These are phyloP conservation scores for Casuarius casuarius DNA, from an alignment of 2,113 vertebrate species.

Conservation along the genomic window DNA sequence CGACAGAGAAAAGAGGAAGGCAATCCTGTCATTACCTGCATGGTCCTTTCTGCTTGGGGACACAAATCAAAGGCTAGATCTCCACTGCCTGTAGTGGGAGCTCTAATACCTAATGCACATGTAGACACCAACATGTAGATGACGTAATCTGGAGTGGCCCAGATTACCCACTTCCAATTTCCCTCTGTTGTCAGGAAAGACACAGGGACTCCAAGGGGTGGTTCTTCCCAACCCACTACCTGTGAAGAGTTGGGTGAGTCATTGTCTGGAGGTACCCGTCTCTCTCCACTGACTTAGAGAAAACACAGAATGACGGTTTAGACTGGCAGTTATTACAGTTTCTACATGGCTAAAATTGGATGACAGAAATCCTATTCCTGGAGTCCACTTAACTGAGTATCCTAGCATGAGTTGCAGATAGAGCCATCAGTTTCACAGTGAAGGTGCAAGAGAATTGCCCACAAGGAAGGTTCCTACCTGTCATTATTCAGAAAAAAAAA, in stretches of 20 bases:
- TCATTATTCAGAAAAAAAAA: background rate
- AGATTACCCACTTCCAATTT: background rate
- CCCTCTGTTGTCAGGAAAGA: background rate
- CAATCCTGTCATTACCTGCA: background rate
- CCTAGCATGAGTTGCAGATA: background rate
- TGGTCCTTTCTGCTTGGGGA: background rate
- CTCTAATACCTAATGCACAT: background rate
- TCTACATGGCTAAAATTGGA: background rate
- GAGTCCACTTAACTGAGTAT: background rate
- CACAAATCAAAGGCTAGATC: background rate
- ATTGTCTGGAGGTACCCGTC: background rate
- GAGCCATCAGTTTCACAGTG: background rate
- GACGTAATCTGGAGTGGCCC: background rate
- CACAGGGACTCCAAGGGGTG: background rate
- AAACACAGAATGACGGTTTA: background rate
- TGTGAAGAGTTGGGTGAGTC: background rate
- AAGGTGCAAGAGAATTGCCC: background rate
- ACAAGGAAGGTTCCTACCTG: background rate
- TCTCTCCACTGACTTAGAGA: background rate
- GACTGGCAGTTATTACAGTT: background rate
- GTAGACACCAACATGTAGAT: background rate
- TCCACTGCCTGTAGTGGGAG: background rate
- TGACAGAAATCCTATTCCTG: background rate
- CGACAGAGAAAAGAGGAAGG: background rate
- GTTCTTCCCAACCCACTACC: background rate